Evolutionary conservation across 2,113 vertebrate species (phyloP).

Genomic region (Seriola aureovittata): DNA sequence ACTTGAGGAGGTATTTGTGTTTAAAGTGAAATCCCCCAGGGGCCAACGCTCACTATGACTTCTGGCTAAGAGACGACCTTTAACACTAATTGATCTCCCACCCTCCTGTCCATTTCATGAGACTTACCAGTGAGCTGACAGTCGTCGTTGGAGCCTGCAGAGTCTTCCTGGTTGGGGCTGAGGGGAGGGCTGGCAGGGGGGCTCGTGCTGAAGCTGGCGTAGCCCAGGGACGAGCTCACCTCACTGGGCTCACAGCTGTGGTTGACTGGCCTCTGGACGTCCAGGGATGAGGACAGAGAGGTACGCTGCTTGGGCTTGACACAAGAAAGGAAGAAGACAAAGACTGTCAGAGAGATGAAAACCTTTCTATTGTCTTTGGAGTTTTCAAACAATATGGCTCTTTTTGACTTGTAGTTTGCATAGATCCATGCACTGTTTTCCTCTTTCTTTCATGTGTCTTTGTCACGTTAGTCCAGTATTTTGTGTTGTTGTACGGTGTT

Average conservation of each 20-base stretch:
- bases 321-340: constrained; percentile 36
- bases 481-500: no score
- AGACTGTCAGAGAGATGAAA: not conserved
- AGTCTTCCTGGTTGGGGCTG: constrained; percentile 91
- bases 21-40: not conserved
- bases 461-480: no score
- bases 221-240: constrained; percentile 92
- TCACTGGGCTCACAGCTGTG: constrained; percentile 94
- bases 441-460: no score
- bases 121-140: constrained; percentile 74
- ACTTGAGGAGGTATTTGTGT: not conserved
- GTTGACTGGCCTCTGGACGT: constrained; percentile 91
- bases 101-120: not conserved
- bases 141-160: constrained; percentile 80
- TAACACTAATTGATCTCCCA: not conserved
- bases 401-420: no score
- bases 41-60: not conserved
- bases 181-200: constrained; percentile 87
- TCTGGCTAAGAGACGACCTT: not conserved
- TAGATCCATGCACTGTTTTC: no score
- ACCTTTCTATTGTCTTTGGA: not conserved
- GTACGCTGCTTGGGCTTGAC: constrained; percentile 95
- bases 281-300: constrained; percentile 94
- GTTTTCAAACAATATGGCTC: no score
- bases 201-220: constrained; percentile 91